Percentiles rank a stretch among this genome's conserved stretches.
These are phyloP conservation scores for Lepidostoma basale DNA, from an alignment of 1,140 invertebrate genomes.

Conservation along the genomic window DNA sequence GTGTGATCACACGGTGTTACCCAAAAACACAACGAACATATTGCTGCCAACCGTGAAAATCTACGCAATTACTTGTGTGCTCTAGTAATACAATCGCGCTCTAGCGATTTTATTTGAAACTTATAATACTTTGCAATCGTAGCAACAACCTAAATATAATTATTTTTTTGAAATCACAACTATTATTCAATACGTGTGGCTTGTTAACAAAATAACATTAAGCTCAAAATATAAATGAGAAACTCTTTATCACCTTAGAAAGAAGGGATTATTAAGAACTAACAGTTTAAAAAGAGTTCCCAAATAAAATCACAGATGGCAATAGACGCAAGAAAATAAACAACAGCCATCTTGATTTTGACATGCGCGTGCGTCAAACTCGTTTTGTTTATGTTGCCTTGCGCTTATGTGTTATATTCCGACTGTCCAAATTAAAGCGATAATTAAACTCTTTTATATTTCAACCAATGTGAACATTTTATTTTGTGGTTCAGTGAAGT, in stretches of 20 bases:
- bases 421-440: conserved; percentile 25
- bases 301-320: no score
- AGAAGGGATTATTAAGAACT: no score
- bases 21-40: no score
- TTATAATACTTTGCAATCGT: no score
- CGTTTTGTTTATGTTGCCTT: conserved; percentile 45
- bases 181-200: background rate
- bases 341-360: conserved; percentile 28
- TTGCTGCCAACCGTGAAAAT: no score
- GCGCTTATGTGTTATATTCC: conserved; percentile 20
- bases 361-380: conserved; percentile 41
- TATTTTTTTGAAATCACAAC: background rate
- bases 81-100: no score
- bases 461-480: background rate
- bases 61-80: no score
- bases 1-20: no score
- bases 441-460: background rate
- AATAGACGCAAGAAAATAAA: conserved; percentile 6
- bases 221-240: background rate
- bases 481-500: conserved; percentile 20
- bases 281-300: no score
- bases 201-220: background rate
- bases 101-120: no score
- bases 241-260: background rate
- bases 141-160: background rate